Base-by-base conservation (phyloP, 2,113 vertebrate species). In the Actinemys pallida region DNA sequence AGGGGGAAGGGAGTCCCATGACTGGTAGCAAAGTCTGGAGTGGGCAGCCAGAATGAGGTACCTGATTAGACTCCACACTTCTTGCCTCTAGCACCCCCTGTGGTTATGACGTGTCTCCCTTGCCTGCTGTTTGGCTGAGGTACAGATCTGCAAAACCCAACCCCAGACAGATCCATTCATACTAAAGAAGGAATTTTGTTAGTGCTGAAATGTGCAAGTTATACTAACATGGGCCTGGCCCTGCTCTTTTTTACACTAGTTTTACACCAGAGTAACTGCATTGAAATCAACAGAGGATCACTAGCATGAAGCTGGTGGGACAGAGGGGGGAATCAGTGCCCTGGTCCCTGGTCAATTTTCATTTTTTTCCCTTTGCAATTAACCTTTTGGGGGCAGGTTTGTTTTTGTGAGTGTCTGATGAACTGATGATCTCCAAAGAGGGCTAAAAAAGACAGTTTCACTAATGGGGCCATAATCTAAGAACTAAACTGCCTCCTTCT, bases 401-500 rank as follows among this genome's bases (percentile, higher is more conserved):
- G n/a, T n/a, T 72, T 20, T 35, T 72, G n/a, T 39, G 72, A 75
- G 39, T 42, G 11, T 39, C 69, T 39, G 9, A 10, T 72, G 65
- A 75, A 22, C 10, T 16, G 86, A 59, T 47, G 81, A 89, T 94
- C 89, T 90, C 92, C 94, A 91, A 75, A 93, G 94, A 96, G 94
- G 94, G 94, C 87, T 95, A 76, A 91, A 27, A 89, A n/a, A 52
- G 83, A 16, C 92, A 89, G 84, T 96, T 69, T 25, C 39, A 13
- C 20, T 13, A 93, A 95, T 93, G 95, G 92, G 90, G 94, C 95
- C 86, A 29, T 86, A 72, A 81, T 85, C 72, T 93, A 96, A 97
- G 95, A 96, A 96, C 96, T 94, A 95, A 96, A 96, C 96, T 96
- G 96, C 95, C 96, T 95, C 96, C 65, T 96, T 93, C 87, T 94